Evolutionary conservation across 2,888 invertebrate genomes (phyloP), one percentile per base, ranked within the genome.

Genomic region (Conops quadrifasciatus): DNA sequence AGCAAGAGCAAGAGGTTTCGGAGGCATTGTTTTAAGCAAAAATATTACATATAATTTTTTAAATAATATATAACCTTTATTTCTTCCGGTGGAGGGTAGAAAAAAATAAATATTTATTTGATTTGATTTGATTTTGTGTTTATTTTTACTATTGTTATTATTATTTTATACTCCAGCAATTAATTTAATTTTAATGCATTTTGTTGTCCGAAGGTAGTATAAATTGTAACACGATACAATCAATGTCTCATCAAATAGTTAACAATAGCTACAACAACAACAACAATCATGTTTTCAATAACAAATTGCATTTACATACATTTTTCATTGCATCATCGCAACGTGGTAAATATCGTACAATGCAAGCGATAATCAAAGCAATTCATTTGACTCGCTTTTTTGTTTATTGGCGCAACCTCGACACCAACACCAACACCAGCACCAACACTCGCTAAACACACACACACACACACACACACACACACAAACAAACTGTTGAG

Each of bases 271-370:
- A 58, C 28, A 58, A 2, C 58, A 28, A 58, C 58, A 15, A 49
- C 49, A 49, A 49, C 49, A 1, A n/a, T 26, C 9, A 13, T 26
- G 16, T 28, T 1, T 58, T 28, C 58, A 58, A 58, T 9, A 28
- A 24, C 58, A 58, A 58, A 26, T 58, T 58, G 28, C 28, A 58
- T 28, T 53, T 21, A 7, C 9, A 5, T 49, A 49, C 28, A 28
- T 58, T 58, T n/a, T 58, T 24, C 26, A 58, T 58, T 58, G 2
- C 58, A 28, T 58, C 58, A 58, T 58, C 16, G 21, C 58, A 58
- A 15, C n/a, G n/a, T n/a, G n/a, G n/a, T n/a, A 36, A 7, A 36
- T 36, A 36, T 36, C 36, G 4, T n/a, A n/a, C 53, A 53, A 53
- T 24, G 5, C 5, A 4, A 53, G 19, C 26, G 24, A 11, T 28